Conservation (phyloP, 1,140 invertebrate species). For the Polypedilum pembai region DNA sequence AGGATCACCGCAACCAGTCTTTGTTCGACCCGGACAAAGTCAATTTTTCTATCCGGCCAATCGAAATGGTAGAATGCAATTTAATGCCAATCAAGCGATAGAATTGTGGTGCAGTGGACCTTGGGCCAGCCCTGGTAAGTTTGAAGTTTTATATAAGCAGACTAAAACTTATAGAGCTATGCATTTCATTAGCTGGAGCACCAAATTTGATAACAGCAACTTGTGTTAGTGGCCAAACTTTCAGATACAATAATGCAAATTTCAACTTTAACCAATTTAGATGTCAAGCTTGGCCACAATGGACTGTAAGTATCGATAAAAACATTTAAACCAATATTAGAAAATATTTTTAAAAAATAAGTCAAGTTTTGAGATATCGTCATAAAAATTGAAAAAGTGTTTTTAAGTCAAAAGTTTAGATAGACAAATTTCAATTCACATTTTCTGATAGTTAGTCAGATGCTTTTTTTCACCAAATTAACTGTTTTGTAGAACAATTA, state of each 20-base stretch:
- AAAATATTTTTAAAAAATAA: no score
- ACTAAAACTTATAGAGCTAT: no score
- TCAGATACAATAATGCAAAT: constrained; percentile 35
- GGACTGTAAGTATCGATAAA: constrained; percentile 36
- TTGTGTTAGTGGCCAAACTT: constrained; percentile 39
- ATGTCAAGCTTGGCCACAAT: constrained; percentile 38
- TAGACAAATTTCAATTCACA: no score
- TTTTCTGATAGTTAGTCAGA: no score
- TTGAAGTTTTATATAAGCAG: no score
- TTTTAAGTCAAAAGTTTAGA: no score
- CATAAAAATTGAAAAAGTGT: no score
- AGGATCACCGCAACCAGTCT: constrained; percentile 36
- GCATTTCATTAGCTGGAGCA: neutral
- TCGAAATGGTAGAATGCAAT: constrained; percentile 36
- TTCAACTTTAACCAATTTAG: constrained; percentile 39
- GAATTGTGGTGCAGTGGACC: constrained; percentile 39
- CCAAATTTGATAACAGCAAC: constrained; percentile 35
- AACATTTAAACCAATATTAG: no score
- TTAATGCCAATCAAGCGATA: constrained; percentile 32
- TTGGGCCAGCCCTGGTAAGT: constrained; percentile 33
- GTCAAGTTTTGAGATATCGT: no score
- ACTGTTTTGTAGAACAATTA: no score
- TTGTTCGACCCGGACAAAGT: constrained; percentile 36
- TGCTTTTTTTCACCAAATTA: no score
- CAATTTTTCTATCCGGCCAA: constrained; percentile 37